These are phyloP conservation scores for Florisuga fusca DNA, from an alignment of 2,797 vertebrate species.

Conservation along the genomic window DNA sequence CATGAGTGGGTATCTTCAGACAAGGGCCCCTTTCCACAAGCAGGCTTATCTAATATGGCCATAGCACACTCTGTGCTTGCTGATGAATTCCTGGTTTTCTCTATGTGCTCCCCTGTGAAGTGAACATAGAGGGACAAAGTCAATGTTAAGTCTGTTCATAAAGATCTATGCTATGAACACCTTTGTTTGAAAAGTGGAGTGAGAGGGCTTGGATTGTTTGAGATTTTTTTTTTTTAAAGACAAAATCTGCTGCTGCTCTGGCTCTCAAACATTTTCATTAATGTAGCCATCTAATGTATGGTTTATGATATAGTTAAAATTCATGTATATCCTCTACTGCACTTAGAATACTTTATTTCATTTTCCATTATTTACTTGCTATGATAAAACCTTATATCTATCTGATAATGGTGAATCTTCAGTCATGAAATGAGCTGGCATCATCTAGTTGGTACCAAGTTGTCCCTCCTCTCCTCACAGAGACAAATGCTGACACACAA, in stretches of 20 bases:
- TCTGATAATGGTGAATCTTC: background rate
- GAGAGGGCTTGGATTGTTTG: background rate
- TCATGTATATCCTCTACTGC: background rate
- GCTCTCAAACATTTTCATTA: conserved; percentile 1
- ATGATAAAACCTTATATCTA: background rate
- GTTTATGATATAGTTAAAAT: conserved; percentile 31
- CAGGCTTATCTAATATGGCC: background rate
- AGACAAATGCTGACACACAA: background rate
- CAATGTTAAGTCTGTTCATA: background rate
- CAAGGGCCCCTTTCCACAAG: background rate
- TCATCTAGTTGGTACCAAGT: background rate
- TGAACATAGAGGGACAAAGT: background rate
- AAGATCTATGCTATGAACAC: background rate
- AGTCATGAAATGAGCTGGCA: background rate
- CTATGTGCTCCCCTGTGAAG: background rate
- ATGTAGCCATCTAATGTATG: background rate
- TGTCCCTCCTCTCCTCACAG: background rate
- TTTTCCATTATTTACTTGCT: conserved; percentile 12
- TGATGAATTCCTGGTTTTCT: background rate
- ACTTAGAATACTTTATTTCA: conserved; percentile 25
- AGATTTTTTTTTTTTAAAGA: background rate
- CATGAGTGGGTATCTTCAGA: background rate
- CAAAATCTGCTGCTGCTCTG: background rate
- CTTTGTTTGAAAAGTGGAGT: background rate
- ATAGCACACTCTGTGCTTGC: background rate